Base-by-base conservation (phyloP, 1,140 invertebrate species). In the Brachionus rotundiformis region DNA sequence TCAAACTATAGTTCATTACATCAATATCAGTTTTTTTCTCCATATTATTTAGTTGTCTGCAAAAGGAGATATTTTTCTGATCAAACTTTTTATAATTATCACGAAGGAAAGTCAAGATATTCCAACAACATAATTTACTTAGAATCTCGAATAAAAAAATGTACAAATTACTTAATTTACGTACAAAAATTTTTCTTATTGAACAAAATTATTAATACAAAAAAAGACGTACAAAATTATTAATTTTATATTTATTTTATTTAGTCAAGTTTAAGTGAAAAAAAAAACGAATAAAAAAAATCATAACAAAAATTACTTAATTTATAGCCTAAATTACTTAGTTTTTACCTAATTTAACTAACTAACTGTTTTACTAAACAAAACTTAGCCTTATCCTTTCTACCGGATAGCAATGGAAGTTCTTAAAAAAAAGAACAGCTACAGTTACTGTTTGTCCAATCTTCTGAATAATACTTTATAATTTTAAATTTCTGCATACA, bases 221-320 rank as follows among this genome's bases (percentile, higher is more conserved):
- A 41, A 6, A 41, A 41, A 41, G 39, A 41, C 39, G 39, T 41
- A 41, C 39, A 41, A 41, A 41, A 41, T 41, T 41, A 41, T 41
- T 41, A 41, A 41, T 41, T 41, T 41, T 41, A 41, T 41, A 3
- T 49, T 49, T 49, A 49, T 49, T 49, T 49, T 49, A 19, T 49
- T 49, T 49, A 49, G 44, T 49, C 44, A 49, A 49, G 44, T 49
- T 49, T 49, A 49, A 49, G 44, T 19, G 44, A 49, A 49, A 49
- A 49, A 36, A 49, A 49, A 49, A 49, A 11, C 44, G 44, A 49
- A 49, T 49, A 49, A 49, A 49, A 49, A 49, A 49, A 49, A 49
- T 19, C 44, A 49, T n/a, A 49, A 49, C 44, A 49, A 49, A 49
- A 49, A 49, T 49, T 49, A 49, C 44, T 49, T 49, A 49, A 49